Percentiles rank a stretch among this genome's conserved stretches.
Evolutionary conservation across 2,113 vertebrate genomes (phyloP).

Genomic region (Ptyas mucosa): DNA sequence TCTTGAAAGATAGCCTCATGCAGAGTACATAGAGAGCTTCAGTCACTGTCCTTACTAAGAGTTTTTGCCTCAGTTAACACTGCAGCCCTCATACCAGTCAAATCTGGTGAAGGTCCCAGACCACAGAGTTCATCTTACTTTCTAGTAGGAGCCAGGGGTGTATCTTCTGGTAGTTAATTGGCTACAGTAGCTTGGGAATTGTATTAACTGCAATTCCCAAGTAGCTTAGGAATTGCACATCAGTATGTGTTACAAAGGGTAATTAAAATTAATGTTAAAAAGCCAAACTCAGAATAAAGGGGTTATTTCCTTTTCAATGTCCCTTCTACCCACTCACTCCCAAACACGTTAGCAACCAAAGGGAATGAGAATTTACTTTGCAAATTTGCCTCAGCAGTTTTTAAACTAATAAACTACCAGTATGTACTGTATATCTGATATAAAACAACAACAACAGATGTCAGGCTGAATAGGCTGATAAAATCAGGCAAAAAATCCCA

Average conservation of each 20-base stretch:
- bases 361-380: slow-evolving; percentile 1
- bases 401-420: background rate
- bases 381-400: background rate
- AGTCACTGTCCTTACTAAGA: background rate
- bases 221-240: background rate
- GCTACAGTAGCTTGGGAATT: background rate
- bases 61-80: background rate
- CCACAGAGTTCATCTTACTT: background rate
- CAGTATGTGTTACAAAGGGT: background rate
- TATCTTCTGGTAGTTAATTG: background rate
- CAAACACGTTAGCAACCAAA: background rate
- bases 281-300: background rate
- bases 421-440: background rate
- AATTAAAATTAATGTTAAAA: slow-evolving; percentile 23
- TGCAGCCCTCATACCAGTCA: background rate
- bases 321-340: background rate
- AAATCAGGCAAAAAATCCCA: background rate
- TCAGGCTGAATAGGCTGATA: background rate
- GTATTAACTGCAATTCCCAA: too few species aligned
- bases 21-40: background rate
- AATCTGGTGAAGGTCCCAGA: background rate
- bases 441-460: background rate
- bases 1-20: background rate
- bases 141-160: background rate
- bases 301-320: background rate